Conservation (phyloP, 1,140 invertebrate species). For the Globodera ellingtonae region DNA sequence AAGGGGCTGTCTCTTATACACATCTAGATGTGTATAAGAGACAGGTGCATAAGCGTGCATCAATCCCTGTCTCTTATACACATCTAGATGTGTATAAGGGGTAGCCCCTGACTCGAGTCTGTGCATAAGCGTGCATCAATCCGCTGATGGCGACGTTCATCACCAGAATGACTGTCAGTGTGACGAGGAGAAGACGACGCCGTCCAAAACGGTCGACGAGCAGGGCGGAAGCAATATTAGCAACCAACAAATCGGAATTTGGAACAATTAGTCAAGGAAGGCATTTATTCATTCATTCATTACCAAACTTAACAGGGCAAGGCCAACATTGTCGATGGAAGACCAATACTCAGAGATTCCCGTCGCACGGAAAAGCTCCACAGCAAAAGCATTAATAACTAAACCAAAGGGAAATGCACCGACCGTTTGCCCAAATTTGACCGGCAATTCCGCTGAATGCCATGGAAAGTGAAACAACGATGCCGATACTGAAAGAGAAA, state of each 20-base stretch:
- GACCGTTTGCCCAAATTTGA: conserved; percentile 21
- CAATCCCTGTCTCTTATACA: too few species aligned
- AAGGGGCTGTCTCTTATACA: too few species aligned
- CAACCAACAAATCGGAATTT: conserved; percentile 36
- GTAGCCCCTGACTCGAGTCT: conserved; percentile 43
- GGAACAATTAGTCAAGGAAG: not conserved
- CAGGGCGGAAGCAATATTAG: conserved; percentile 42
- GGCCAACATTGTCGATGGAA: conserved; percentile 55
- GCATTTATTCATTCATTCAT: not conserved
- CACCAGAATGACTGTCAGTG: conserved; percentile 47
- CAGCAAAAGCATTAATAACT: conserved; percentile 62
- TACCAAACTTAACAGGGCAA: conserved; percentile 55
- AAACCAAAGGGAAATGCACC: conserved; percentile 5
- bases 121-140: conserved; percentile 53
- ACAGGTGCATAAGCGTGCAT: too few species aligned
- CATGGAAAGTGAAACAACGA: conserved; percentile 56
- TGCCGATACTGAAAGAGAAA: conserved; percentile 35
- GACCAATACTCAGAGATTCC: conserved; percentile 49
- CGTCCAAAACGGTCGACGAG: conserved; percentile 57
- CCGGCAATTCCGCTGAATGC: conserved; percentile 62
- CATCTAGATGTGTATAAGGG: too few species aligned
- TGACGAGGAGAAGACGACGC: conserved; percentile 53
- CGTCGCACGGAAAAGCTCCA: conserved; percentile 55
- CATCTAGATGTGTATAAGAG: too few species aligned
- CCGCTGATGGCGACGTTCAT: conserved; percentile 54